Evolutionary conservation across 2,888 invertebrate genomes (phyloP), one percentile per base, ranked within the genome.

Genomic region (Epiperipatus broadwayi): DNA sequence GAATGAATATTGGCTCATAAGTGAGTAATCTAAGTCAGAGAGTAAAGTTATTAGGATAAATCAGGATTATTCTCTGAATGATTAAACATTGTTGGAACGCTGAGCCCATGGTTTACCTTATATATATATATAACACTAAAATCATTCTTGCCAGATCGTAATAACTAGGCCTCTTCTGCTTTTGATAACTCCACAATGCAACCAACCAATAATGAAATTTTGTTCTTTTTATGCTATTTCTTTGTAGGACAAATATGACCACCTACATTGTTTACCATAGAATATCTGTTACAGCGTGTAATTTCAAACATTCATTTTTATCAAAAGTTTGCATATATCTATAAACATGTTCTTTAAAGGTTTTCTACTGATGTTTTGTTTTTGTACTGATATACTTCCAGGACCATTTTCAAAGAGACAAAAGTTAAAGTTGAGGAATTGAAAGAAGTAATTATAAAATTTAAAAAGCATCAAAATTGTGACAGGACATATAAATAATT

Each of bases 51-150:
- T n/a, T n/a, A n/a, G n/a, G n/a, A n/a, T n/a, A n/a, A n/a, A n/a
- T n/a, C n/a, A n/a, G n/a, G n/a, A n/a, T n/a, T n/a, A n/a, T n/a
- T n/a, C n/a, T n/a, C n/a, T n/a, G n/a, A n/a, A n/a, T n/a, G n/a
- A n/a, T n/a, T n/a, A n/a, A n/a, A n/a, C n/a, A n/a, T n/a, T n/a
- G n/a, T n/a, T n/a, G n/a, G n/a, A n/a, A n/a, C n/a, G n/a, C n/a
- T n/a, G n/a, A n/a, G n/a, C n/a, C n/a, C n/a, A n/a, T n/a, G n/a
- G n/a, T n/a, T n/a, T n/a, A n/a, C n/a, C n/a, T n/a, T n/a, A n/a
- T n/a, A n/a, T n/a, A n/a, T n/a, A 61, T 89, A 97, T 95, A 97
- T 97, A 27, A 97, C 93, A 41, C 91, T 93, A 64, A 97, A 97
- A 59, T 97, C 97, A 67, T 97, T 97, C 63, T 87, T 81, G 15